These are phyloP conservation scores for Phycodurus eques DNA, from an alignment of 2,113 vertebrate genomes.

Conservation along the genomic window DNA sequence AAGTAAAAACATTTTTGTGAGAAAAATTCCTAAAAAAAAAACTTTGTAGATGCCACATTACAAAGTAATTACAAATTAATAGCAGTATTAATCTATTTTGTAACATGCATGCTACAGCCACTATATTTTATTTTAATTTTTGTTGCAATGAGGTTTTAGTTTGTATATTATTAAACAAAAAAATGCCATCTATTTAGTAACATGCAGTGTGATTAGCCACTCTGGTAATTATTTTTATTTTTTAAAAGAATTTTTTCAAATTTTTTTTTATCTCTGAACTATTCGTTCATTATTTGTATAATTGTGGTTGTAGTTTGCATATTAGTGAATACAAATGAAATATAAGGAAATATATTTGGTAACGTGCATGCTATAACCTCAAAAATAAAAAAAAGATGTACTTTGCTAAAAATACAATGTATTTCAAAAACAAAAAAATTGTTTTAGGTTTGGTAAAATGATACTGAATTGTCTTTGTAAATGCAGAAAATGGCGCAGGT, in stretches of 20 bases:
- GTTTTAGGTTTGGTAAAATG: too few relatives aligned
- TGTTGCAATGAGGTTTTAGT: not conserved
- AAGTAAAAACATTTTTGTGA: not conserved
- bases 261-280: not conserved
- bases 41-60: not conserved
- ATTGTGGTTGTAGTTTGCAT: not conserved
- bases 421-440: too few relatives aligned
- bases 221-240: too few relatives aligned
- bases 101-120: not conserved
- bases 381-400: not conserved
- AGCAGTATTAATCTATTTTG: not conserved
- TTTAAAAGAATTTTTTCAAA: too few relatives aligned
- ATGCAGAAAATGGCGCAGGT: not conserved
- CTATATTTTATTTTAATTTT: not conserved
- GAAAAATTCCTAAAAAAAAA: not conserved
- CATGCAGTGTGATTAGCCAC: not conserved
- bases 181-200: not conserved
- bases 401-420: not conserved
- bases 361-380: not conserved
- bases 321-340: not conserved
- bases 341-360: not conserved
- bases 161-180: not conserved
- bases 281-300: not conserved
- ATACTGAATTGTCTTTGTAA: not conserved
- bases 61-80: not conserved